Evolutionary conservation across 1,140 invertebrate genomes (phyloP).

Genomic region (Scaptomyza hsui): DNA sequence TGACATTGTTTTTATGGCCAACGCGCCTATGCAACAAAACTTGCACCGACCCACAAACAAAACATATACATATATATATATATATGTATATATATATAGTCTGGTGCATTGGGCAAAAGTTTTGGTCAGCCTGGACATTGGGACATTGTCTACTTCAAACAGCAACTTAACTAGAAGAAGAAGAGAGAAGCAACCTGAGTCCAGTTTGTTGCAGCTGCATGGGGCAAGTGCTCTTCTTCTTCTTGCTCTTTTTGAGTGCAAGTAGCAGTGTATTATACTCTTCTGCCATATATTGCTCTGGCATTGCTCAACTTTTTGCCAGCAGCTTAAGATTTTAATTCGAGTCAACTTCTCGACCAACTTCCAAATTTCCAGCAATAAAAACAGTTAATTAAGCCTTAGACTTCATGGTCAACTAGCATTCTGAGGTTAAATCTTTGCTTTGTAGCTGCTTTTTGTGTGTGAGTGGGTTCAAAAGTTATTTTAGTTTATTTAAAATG

Average conservation of each 20-base stretch:
- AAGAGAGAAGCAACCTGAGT: not conserved
- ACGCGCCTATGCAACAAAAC: constrained; percentile 48
- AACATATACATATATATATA: not conserved
- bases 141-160: constrained; percentile 33
- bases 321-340: constrained; percentile 38
- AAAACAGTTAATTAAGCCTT: not conserved
- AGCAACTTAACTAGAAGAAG: constrained; percentile 10
- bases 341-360: constrained; percentile 25
- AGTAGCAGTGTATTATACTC: not conserved
- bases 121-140: constrained; percentile 27
- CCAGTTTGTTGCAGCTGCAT: constrained; percentile 17
- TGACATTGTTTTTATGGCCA: constrained; percentile 49
- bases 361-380: not conserved
- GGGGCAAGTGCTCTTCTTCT: constrained; percentile 17
- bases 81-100: constrained; percentile 5
- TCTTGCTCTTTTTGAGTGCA: no score
- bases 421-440: no score
- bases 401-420: no score
- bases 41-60: constrained; percentile 13
- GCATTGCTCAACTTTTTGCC: constrained; percentile 23
- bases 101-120: constrained; percentile 17
- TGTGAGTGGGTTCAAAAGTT: no score
- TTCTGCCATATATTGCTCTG: constrained; percentile 8
- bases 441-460: no score
- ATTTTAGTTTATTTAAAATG: no score